phyloP scores from a whole-genome alignment of 2,888 invertebrate species.

The Peribatodes rhomboidaria region DNA sequence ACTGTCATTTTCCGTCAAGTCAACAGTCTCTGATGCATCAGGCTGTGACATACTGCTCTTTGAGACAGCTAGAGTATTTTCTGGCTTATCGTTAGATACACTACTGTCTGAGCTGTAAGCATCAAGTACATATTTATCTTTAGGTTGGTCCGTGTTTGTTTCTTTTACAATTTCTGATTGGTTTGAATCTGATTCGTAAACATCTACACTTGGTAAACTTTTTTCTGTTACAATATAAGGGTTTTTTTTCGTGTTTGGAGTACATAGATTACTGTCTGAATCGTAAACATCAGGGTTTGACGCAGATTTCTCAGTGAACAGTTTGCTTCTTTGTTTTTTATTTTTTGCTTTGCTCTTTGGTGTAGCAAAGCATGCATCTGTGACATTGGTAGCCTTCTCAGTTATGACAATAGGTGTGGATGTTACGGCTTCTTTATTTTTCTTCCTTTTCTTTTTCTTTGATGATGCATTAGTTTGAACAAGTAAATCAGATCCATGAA shows the following conservation, averaged over 20 bases:
- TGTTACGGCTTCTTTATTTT: conserved; percentile 67
- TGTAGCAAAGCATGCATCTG: conserved; percentile 77
- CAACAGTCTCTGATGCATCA: conserved; percentile 56
- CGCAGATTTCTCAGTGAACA: conserved; percentile 71
- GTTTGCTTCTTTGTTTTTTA: conserved; percentile 74
- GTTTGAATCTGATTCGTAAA: conserved; percentile 86
- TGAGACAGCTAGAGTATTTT: conserved; percentile 36
- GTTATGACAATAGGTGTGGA: conserved; percentile 62
- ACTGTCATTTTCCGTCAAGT: conserved; percentile 65
- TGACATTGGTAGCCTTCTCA: conserved; percentile 48
- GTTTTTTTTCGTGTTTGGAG: conserved; percentile 61
- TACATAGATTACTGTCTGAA: conserved; percentile 85
- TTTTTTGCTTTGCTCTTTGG: conserved; percentile 81
- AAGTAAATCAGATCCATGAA: conserved; percentile 79
- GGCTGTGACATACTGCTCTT: conserved; percentile 43
- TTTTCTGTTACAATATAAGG: conserved; percentile 73
- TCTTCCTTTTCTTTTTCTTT: conserved; percentile 78
- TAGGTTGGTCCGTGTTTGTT: conserved; percentile 26
- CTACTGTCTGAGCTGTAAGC: conserved; percentile 57
- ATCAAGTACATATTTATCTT: conserved; percentile 35
- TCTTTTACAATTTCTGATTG: conserved; percentile 63
- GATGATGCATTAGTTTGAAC: conserved; percentile 68
- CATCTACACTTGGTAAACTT: conserved; percentile 78
- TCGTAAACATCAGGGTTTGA: conserved; percentile 85
- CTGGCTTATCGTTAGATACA: conserved; percentile 44